These are phyloP conservation scores for Ferrisia virgata DNA, from an alignment of 2,888 invertebrate species.

Conservation along the genomic window DNA sequence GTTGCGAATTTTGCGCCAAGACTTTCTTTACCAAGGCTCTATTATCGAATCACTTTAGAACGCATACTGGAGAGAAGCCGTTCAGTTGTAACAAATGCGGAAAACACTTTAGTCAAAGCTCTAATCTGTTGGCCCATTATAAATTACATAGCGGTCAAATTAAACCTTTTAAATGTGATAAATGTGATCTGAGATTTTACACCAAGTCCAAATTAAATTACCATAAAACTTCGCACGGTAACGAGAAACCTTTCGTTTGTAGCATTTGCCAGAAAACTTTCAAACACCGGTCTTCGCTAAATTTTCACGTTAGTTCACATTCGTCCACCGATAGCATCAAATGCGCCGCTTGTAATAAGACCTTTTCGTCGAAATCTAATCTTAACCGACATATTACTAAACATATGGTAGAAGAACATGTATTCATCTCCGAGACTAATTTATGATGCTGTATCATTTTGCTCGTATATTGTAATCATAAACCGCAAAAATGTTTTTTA, in stretches of 20 bases:
- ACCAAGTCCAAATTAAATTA: slow-evolving; percentile 5
- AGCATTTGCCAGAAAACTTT: neutral
- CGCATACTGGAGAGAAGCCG: slow-evolving; percentile 36
- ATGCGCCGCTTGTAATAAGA: neutral
- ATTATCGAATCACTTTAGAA: neutral
- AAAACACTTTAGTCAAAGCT: neutral
- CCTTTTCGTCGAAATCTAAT: slow-evolving; percentile 11
- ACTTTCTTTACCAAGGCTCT: neutral
- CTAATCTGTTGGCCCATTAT: neutral
- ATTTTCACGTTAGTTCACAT: neutral
- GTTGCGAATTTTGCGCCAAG: slow-evolving; percentile 5
- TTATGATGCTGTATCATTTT: neutral
- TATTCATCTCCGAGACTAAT: neutral
- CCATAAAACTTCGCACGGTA: neutral
- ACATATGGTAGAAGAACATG: slow-evolving; percentile 30
- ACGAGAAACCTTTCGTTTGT: slow-evolving; percentile 1
- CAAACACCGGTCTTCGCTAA: neutral
- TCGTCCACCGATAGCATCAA: neutral
- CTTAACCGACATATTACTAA: neutral
- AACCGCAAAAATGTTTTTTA: neutral
- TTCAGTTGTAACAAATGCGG: slow-evolving; percentile 4
- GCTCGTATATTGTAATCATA: neutral
- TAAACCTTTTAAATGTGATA: neutral
- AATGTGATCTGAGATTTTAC: slow-evolving; percentile 9
- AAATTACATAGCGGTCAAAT: neutral